Base-by-base conservation (phyloP, 2,797 vertebrate genomes). In the Ficedula albicollis region DNA sequence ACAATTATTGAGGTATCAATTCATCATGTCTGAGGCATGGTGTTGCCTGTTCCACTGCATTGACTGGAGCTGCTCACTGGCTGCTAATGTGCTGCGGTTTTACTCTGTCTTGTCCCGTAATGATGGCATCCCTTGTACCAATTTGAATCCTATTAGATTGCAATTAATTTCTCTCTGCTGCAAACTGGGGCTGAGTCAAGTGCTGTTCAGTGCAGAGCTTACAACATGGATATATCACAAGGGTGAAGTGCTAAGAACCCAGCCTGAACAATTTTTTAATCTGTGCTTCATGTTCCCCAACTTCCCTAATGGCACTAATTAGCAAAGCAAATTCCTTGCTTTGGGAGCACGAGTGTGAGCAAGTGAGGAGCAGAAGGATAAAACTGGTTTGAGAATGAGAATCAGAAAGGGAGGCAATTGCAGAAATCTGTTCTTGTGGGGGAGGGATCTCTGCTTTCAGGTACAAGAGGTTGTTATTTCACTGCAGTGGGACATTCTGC, bases 141-240 rank as follows among this genome's bases (percentile, higher is more conserved):
- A 96, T 97, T 96, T 97, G 94, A 96, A 93, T 95, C 84, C 88
- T 93, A 96, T 97, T 97, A 96, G 92, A 89, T 85, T 89, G 96
- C 93, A 97, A 96, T 97, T 97, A 97, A 97, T 97, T 95, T 95
- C 86, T 94, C 48, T 72, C 78, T 63, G 38, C 86, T 95, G 92
- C 88, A 93, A 91, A 92, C 81, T 72, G 93, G 96, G 78, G 36
- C 91, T 54, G 67, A 95, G 84, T 96, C 76, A 89, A 95, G 89
- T 87, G 86, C 89, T 84, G 75, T 41, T 96, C 86, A 41, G 75
- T 38, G 54, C 76, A 77, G 88, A 73, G 88, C 86, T 77, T 91
- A 84, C 52, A 38, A 52, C 84, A 68, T 0, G 1, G 88, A 55
- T 84, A 21, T 70, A 92, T 86, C 87, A 82, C 51, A 90, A 84